phyloP scores from a whole-genome alignment of 2,888 invertebrate species.

The Thymelicus acteon region DNA sequence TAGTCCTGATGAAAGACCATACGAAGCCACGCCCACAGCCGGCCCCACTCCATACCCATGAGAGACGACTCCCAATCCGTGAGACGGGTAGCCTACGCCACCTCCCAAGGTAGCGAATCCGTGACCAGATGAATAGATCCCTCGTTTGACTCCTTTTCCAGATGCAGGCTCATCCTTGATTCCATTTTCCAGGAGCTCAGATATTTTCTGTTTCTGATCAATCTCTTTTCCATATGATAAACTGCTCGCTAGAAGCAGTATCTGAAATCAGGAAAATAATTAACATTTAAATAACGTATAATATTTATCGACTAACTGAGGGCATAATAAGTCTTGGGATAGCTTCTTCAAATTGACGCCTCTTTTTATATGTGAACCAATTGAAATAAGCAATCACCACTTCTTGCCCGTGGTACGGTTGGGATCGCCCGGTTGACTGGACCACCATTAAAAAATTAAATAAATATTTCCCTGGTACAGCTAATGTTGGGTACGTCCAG shows the following conservation, averaged over 20 bases:
- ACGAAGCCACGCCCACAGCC: constrained; percentile 32
- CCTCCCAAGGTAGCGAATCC: constrained; percentile 44
- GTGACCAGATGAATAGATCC: constrained; percentile 54
- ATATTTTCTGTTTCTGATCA: constrained; percentile 61
- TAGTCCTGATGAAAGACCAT: constrained; percentile 26
- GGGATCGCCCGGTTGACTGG: too few relatives aligned
- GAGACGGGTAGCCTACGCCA: constrained; percentile 39
- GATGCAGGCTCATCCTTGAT: constrained; percentile 63
- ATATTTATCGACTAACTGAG: too few relatives aligned
- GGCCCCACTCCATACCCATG: constrained; percentile 41
- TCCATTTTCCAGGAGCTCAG: constrained; percentile 68
- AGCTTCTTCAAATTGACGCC: too few relatives aligned
- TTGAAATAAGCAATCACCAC: too few relatives aligned
- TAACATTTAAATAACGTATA: too few relatives aligned
- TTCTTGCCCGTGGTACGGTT: too few relatives aligned
- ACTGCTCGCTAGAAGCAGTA: constrained; percentile 70
- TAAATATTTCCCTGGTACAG: too few relatives aligned
- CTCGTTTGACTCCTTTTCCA: constrained; percentile 70
- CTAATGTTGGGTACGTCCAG: too few relatives aligned
- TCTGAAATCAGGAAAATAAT: constrained; percentile 55
- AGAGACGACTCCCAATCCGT: constrained; percentile 42
- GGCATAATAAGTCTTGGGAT: too few relatives aligned
- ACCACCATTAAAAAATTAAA: too few relatives aligned
- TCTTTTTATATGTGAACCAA: too few relatives aligned
- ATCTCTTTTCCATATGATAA: constrained; percentile 67